These are phyloP conservation scores for Eurytoma adleriae DNA, from an alignment of 2,888 invertebrate genomes.

Conservation along the genomic window DNA sequence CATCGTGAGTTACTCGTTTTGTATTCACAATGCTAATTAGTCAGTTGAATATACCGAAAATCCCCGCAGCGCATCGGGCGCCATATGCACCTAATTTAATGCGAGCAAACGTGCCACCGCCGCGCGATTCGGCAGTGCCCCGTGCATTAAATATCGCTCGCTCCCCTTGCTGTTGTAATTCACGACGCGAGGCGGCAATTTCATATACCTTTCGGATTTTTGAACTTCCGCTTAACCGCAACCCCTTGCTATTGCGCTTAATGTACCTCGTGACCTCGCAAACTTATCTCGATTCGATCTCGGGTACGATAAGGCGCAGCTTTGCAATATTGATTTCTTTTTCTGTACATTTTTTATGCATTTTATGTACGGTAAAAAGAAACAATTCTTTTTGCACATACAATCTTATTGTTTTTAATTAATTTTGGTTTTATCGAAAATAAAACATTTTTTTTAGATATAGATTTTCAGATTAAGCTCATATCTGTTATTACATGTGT, in stretches of 20 bases:
- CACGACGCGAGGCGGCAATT: constrained; percentile 15
- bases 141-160: constrained; percentile 34
- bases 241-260: background rate
- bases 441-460: too few species aligned
- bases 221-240: background rate
- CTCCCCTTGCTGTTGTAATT: constrained; percentile 14
- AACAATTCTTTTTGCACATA: too few species aligned
- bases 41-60: constrained; percentile 48
- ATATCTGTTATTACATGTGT: too few species aligned
- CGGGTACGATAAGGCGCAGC: background rate
- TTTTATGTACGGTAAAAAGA: too few species aligned
- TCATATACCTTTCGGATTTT: background rate
- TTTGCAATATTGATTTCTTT: constrained; percentile 7
- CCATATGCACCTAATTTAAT: constrained; percentile 47
- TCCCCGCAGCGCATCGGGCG: constrained; percentile 1
- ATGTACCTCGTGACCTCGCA: background rate
- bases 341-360: background rate
- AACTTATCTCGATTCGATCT: constrained; percentile 9
- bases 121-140: background rate
- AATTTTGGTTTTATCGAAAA: too few species aligned
- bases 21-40: constrained; percentile 52
- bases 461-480: too few species aligned
- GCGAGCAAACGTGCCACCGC: constrained; percentile 28
- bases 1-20: constrained; percentile 50
- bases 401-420: too few species aligned